phyloP scores from a whole-genome alignment of 2,797 vertebrate genomes.

The Macroramphosus scolopax region DNA sequence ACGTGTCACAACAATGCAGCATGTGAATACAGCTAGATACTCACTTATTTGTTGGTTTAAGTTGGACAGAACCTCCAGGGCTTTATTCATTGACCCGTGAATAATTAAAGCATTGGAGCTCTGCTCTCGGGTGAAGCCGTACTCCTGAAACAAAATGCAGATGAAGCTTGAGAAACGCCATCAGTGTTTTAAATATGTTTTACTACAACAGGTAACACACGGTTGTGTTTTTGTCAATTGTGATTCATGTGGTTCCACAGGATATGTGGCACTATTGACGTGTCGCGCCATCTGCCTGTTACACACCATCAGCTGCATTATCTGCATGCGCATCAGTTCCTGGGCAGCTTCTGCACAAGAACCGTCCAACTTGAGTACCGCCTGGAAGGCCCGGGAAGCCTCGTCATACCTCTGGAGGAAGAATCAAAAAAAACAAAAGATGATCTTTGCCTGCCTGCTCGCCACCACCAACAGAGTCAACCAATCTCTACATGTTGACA shows the following conservation, averaged over 20 bases:
- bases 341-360: conserved; percentile 74
- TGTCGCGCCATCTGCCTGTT: not conserved
- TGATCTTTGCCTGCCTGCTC: not conserved
- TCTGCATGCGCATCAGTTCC: conserved; percentile 79
- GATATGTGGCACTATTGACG: too few relatives aligned
- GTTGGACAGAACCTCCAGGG: conserved; percentile 64
- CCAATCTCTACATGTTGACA: too few relatives aligned
- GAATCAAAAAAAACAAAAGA: too few relatives aligned
- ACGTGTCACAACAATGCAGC: too few relatives aligned
- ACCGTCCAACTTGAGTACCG: conserved; percentile 75
- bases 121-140: conserved; percentile 74
- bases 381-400: conserved; percentile 74
- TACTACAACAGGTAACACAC: too few relatives aligned
- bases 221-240: too few relatives aligned
- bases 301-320: conserved; percentile 73
- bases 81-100: conserved; percentile 72
- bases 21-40: too few relatives aligned
- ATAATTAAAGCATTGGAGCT: conserved; percentile 79
- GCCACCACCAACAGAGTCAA: too few relatives aligned
- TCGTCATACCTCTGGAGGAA: conserved; percentile 79
- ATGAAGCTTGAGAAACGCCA: too few relatives aligned
- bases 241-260: too few relatives aligned
- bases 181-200: too few relatives aligned
- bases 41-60: conserved; percentile 59
- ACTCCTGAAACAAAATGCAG: conserved; percentile 57